Conservation (phyloP, 2,797 vertebrate species). For the Echeneis naucrates region DNA sequence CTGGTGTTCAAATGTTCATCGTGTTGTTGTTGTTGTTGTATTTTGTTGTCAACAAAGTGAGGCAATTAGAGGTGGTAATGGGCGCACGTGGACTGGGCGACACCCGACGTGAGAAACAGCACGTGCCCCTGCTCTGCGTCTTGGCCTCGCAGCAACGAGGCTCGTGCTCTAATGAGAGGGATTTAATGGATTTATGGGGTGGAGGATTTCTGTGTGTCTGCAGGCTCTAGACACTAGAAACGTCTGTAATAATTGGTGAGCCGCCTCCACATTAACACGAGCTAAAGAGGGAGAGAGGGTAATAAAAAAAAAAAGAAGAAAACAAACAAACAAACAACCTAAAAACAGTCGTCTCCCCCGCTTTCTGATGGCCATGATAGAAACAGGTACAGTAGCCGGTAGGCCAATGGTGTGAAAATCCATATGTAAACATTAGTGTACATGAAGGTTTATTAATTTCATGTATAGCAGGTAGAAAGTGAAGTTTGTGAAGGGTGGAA, state of each 20-base stretch:
- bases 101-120: constrained; percentile 70
- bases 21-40: constrained; percentile 47
- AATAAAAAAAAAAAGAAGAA: not conserved
- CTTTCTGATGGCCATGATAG: constrained; percentile 58
- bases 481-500: not conserved
- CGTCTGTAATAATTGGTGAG: constrained; percentile 68
- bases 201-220: constrained; percentile 72
- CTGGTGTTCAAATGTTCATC: constrained; percentile 17
- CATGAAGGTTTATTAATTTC: not conserved
- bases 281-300: constrained; percentile 14
- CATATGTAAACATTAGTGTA: not conserved
- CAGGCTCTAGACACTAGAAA: constrained; percentile 66
- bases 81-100: constrained; percentile 47
- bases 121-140: constrained; percentile 56
- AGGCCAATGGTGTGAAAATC: constrained; percentile 23
- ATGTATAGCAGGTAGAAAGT: not conserved
- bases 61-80: constrained; percentile 80
- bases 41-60: constrained; percentile 70
- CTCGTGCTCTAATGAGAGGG: constrained; percentile 82
- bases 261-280: constrained; percentile 60
- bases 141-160: constrained; percentile 68
- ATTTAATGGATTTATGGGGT: constrained; percentile 82
- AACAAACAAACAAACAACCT: not conserved
- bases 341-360: constrained; percentile 7
- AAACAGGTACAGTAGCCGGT: constrained; percentile 53